Evolutionary conservation across 2,797 vertebrate genomes (phyloP).

Genomic region (Eutrigla gurnardus): DNA sequence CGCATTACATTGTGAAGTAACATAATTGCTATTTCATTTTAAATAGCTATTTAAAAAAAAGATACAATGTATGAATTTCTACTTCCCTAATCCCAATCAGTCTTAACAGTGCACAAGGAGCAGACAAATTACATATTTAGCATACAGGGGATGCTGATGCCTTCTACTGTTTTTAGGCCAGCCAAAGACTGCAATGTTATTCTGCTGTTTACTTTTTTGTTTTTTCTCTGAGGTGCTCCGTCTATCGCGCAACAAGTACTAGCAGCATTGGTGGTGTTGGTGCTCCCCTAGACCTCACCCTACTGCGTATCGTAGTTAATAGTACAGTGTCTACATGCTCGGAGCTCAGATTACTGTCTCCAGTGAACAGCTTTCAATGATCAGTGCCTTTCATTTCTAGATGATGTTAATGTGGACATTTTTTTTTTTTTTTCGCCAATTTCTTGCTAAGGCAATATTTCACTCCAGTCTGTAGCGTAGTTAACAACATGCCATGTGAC

Average conservation of each 20-base stretch:
- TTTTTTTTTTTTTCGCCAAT: background rate
- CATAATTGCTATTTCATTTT: background rate
- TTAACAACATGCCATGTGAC: conserved; percentile 1
- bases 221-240: background rate
- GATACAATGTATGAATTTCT: too few relatives aligned
- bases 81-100: background rate
- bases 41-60: background rate
- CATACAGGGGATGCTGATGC: too few relatives aligned
- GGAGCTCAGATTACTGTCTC: background rate
- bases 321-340: background rate
- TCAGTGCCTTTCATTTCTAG: background rate
- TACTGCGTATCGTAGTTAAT: background rate
- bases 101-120: background rate
- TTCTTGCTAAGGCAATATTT: background rate
- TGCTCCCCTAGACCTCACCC: conserved; percentile 3
- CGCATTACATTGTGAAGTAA: background rate
- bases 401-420: background rate
- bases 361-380: conserved; percentile 9
- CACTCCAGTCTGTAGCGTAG: background rate
- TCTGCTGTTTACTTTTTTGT: too few relatives aligned
- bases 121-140: background rate
- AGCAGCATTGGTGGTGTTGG: background rate
- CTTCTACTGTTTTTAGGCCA: background rate
- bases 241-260: background rate
- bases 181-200: background rate